Evolutionary conservation across 2,888 invertebrate genomes (phyloP).

Genomic region (Euplexia lucipara): DNA sequence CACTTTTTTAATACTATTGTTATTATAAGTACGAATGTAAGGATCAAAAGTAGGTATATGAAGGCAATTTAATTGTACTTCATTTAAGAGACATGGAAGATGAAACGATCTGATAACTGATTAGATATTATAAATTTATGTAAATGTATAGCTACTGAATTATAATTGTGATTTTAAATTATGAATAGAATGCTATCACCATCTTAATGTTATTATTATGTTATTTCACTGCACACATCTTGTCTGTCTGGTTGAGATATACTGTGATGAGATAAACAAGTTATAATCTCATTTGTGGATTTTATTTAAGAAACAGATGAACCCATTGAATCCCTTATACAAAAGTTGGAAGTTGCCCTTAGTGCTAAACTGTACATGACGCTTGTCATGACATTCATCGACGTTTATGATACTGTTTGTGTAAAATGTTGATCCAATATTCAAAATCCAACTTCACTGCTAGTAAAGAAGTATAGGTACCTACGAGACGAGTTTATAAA

Average conservation of each 20-base stretch:
- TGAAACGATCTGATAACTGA: conserved; percentile 44
- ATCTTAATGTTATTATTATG: conserved; percentile 41
- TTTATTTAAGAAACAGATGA: conserved; percentile 46
- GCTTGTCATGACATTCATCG: too few relatives aligned
- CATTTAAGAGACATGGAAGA: conserved; percentile 38
- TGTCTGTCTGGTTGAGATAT: conserved; percentile 40
- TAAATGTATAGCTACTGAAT: conserved; percentile 34
- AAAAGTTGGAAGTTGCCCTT: neutral
- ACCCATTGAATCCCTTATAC: neutral
- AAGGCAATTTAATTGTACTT: conserved; percentile 52
- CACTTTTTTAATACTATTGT: conserved; percentile 32
- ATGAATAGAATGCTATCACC: conserved; percentile 30
- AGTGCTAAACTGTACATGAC: too few relatives aligned
- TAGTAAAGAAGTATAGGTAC: too few relatives aligned
- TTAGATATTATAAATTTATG: conserved; percentile 43
- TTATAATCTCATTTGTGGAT: conserved; percentile 28
- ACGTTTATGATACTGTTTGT: too few relatives aligned
- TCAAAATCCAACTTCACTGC: too few relatives aligned
- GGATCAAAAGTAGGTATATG: conserved; percentile 47
- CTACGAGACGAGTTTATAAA: too few relatives aligned
- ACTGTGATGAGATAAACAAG: conserved; percentile 48
- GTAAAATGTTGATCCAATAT: too few relatives aligned
- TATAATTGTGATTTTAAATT: conserved; percentile 50
- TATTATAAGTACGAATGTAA: conserved; percentile 42
- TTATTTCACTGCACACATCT: conserved; percentile 42